Evolutionary conservation across 2,113 vertebrate species (phyloP).

Genomic region (Hippocampus abdominalis): DNA sequence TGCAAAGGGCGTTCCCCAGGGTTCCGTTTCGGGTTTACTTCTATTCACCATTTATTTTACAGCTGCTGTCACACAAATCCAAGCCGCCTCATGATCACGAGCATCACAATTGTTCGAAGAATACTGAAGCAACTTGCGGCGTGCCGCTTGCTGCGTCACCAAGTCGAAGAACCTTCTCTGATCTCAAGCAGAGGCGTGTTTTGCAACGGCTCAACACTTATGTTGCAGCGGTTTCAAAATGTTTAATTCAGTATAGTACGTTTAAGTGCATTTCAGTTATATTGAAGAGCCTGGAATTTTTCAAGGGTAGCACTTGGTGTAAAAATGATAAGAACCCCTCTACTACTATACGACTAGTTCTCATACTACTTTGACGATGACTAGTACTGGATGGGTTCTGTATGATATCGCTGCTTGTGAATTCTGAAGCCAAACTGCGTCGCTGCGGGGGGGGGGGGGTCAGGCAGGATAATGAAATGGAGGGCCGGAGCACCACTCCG

Average conservation of each 20-base stretch:
- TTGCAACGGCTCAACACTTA: background rate
- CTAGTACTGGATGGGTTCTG: background rate
- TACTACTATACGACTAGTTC: background rate
- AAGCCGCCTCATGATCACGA: background rate
- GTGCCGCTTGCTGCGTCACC: background rate
- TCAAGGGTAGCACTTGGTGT: too few relatives aligned
- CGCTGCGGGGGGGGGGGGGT: slow-evolving; percentile 44
- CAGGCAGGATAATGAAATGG: slow-evolving; percentile 66
- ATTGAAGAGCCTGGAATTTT: too few relatives aligned
- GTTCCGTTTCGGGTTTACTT: background rate
- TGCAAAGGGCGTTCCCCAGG: background rate
- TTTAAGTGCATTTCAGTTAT: too few relatives aligned
- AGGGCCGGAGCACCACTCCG: slow-evolving; percentile 39
- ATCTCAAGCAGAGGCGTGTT: background rate
- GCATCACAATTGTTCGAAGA: background rate
- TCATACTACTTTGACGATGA: background rate
- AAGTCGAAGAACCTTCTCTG: background rate
- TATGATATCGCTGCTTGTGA: background rate
- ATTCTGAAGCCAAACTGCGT: slow-evolving; percentile 2
- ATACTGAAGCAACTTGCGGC: background rate
- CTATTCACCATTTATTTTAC: slow-evolving; percentile 1
- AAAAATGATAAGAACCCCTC: too few relatives aligned
- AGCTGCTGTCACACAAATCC: background rate
- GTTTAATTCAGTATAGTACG: too few relatives aligned
- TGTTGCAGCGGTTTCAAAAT: too few relatives aligned